Evolutionary conservation across 2,113 vertebrate species (phyloP), one percentile per base, ranked within the genome.

Genomic region (Plectropomus leopardus): DNA sequence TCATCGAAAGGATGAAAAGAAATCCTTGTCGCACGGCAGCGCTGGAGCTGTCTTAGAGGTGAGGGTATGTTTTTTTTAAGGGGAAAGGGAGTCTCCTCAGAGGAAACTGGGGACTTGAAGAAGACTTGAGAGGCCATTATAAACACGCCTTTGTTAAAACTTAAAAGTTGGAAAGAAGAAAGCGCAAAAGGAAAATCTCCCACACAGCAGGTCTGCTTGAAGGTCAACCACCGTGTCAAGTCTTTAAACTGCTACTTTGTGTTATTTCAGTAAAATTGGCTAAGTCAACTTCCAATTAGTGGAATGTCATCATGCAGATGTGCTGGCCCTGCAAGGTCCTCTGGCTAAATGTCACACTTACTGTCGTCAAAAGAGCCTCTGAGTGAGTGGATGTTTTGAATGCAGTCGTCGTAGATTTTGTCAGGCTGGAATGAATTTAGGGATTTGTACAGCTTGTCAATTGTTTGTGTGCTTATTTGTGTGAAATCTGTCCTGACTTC

Each of bases 21-120:
- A 75, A 7, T 70, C n/a, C 30, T 66, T 48, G 42, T 76, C 66
- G 40, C 54, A 57, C 72, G 54, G 67, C 28, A 40, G 34, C 51
- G 80, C 51, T 73, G 80, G 63, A 69, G 10, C 58, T 83, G 47
- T 47, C 51, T 55, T 47, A 58, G 54, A 72, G 36, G 74, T 78
- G 17, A 75, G 19, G 21, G 48, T 19, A 16, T 65, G 26, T 48
- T 82, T 40, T n/a, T 17, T 3, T 69, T 16, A 1, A 51, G 13
- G 16, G 28, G 6, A 60, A 40, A 55, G 4, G 0, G 2, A 42
- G 65, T 76, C 34, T 53, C 60, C 51, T 44, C 44, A 69, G 45
- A 45, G 9, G 42, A 53, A 76, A 58, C 30, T 40, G 26, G 19
- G 45, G 66, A 68, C 72, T 76, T 76, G 10, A 73, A 72, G 48